Percentiles rank a stretch among this genome's conserved stretches.
Evolutionary conservation across 2,888 invertebrate genomes (phyloP).

Genomic region (Philereme vetulata): DNA sequence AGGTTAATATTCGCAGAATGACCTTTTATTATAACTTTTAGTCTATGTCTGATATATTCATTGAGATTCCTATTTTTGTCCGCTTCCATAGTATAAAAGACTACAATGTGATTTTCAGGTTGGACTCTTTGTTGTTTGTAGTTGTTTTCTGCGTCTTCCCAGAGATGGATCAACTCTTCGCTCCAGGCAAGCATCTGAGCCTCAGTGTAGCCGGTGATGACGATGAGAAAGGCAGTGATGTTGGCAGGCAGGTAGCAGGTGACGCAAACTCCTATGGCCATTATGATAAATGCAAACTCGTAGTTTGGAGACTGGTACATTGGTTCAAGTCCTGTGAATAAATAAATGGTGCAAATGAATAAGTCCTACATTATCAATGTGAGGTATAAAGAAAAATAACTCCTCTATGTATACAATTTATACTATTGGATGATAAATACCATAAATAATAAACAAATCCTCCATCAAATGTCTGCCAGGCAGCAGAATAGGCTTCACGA

Average conservation of each 20-base stretch:
- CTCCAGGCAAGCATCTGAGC: constrained; percentile 59
- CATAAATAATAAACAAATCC: constrained; percentile 51
- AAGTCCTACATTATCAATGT: no score
- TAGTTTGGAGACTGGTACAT: constrained; percentile 59
- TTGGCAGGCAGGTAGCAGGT: constrained; percentile 51
- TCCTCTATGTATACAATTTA: no score
- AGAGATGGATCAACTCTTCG: constrained; percentile 53
- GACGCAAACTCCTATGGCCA: constrained; percentile 39
- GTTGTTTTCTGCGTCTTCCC: constrained; percentile 52
- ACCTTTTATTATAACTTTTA: constrained; percentile 42
- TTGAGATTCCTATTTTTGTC: constrained; percentile 38
- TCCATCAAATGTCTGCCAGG: constrained; percentile 61
- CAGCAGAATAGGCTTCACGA: constrained; percentile 45
- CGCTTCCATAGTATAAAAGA: constrained; percentile 23
- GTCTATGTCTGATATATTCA: constrained; percentile 34
- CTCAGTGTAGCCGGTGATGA: constrained; percentile 58
- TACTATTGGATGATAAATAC: constrained; percentile 32
- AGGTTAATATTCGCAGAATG: constrained; percentile 46
- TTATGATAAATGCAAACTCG: constrained; percentile 48
- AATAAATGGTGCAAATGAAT: background rate
- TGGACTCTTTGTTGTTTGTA: constrained; percentile 1
- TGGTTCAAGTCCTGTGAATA: constrained; percentile 60
- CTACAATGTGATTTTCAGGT: constrained; percentile 1
- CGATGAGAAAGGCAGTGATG: constrained; percentile 54
- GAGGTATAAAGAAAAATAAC: no score